Evolutionary conservation across 2,888 invertebrate genomes (phyloP).

Genomic region (Lydus trimaculatus): DNA sequence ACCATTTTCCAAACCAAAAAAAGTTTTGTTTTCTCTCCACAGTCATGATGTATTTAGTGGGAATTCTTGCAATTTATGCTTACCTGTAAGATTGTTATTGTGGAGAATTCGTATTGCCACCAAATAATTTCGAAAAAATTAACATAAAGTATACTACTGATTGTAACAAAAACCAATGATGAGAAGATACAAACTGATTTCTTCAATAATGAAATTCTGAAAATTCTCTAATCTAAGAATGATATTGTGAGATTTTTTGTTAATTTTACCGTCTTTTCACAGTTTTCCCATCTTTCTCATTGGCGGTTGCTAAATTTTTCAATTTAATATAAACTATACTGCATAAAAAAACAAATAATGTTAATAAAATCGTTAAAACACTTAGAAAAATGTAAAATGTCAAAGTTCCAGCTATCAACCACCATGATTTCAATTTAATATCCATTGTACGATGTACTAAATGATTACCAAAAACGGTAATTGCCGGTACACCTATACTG

Average conservation of each 20-base stretch:
- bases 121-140: constrained; percentile 66
- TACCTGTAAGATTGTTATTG: constrained; percentile 66
- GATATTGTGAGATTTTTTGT: too few species aligned
- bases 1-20: too few species aligned
- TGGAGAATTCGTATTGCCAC: constrained; percentile 68
- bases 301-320: constrained; percentile 66
- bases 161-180: constrained; percentile 66
- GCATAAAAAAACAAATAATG: constrained; percentile 73
- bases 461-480: constrained; percentile 72
- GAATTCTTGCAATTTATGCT: too few species aligned
- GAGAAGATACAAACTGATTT: constrained; percentile 68
- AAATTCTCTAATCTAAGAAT: too few species aligned
- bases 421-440: constrained; percentile 68
- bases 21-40: too few species aligned
- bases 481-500: constrained; percentile 73
- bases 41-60: too few species aligned
- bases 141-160: constrained; percentile 70
- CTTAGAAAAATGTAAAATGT: constrained; percentile 72
- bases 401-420: constrained; percentile 67
- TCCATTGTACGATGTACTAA: constrained; percentile 71
- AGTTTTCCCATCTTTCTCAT: constrained; percentile 67
- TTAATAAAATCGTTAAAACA: constrained; percentile 72
- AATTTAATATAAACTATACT: constrained; percentile 71
- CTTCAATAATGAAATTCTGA: constrained; percentile 61
- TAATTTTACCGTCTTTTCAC: constrained; percentile 66